Evolutionary conservation across 2,888 invertebrate species (phyloP), one percentile per base, ranked within the genome.

Genomic region (Ypsolopha sequella): DNA sequence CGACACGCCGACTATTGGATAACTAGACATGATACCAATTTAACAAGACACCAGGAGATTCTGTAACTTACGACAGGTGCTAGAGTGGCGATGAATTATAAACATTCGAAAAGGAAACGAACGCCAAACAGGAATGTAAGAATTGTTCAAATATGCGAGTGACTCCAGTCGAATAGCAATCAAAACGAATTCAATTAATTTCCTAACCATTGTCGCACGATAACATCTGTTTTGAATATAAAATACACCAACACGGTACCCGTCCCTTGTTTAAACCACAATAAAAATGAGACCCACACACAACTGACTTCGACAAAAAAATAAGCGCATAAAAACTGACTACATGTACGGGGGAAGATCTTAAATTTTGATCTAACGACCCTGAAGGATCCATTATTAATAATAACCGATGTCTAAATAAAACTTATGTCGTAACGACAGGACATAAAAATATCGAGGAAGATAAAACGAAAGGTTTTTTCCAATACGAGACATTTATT

Each of bases 181-280:
- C 73, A 76, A 73, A 70, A 50, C 65, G 70, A 64, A 76, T 78
- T 79, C 71, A 80, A 82, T 80, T 81, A 80, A 82, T 79, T 76
- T 80, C 71, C 75, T 71, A 77, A 64, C 64, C 72, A 72, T 70
- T 70, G 72, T 66, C 66, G 62, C 65, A 68, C 74, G 76, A 78
- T 76, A 78, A 76, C 84, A 84, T 84, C 81, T 84, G 85, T 77
- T 80, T 78, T 67, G 81, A 85, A 85, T 82, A 81, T 79, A 82
- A 81, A 84, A 82, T 73, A 77, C 69, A 70, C 65, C 63, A 65
- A 69, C 73, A 68, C 68, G 24, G 69, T 68, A 67, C 62, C 63
- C 62, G 73, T 74, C 71, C 75, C 75, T 73, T 70, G 71, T 73
- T 73, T 65, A 67, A 76, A 66, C 66, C 70, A 70, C 70, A 62